A percentile compares a stretch with the other conserved stretches of the same genome.
These are phyloP conservation scores for Sturnira hondurensis DNA, from an alignment of 2,113 vertebrate genomes.

Conservation along the genomic window DNA sequence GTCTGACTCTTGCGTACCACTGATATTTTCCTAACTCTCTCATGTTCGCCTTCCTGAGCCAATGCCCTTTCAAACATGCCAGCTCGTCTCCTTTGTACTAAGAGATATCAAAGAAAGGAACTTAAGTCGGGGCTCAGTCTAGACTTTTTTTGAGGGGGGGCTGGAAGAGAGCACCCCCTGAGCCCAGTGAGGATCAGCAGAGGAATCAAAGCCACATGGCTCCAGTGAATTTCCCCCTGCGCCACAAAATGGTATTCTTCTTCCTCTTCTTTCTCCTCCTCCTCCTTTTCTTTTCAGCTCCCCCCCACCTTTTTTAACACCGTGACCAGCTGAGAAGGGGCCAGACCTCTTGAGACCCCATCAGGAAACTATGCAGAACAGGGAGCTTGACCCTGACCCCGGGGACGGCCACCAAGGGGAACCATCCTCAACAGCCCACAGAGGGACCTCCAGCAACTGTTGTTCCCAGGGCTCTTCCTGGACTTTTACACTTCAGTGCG, in stretches of 20 bases:
- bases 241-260: too few species aligned
- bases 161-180: not conserved
- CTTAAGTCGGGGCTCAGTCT: not conserved
- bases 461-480: not conserved
- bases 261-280: not conserved
- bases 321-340: not conserved
- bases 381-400: not conserved
- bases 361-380: not conserved
- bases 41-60: not conserved
- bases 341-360: not conserved
- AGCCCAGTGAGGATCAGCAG: not conserved
- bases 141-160: not conserved
- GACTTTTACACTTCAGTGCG: not conserved
- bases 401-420: not conserved
- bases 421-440: fast-evolving
- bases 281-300: not conserved
- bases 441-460: not conserved
- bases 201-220: not conserved
- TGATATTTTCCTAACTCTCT: not conserved
- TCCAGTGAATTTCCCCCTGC: not conserved
- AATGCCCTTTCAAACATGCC: not conserved
- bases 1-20: not conserved
- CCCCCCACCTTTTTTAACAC: not conserved
- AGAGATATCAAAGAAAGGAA: not conserved
- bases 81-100: not conserved